phyloP scores from a whole-genome alignment of 2,888 invertebrate genomes.

The Folsomia candida region DNA sequence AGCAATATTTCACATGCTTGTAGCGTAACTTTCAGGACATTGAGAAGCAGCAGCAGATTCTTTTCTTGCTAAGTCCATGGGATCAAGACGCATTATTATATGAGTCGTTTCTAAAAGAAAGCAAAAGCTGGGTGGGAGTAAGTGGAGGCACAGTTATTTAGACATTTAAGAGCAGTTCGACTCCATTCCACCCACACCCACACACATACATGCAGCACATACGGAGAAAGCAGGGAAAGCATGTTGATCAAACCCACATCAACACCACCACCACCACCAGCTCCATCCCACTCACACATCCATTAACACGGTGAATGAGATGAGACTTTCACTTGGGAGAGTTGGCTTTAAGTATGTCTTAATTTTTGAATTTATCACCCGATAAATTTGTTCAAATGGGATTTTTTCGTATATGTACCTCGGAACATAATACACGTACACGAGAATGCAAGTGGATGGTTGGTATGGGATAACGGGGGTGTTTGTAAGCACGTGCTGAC shows the following conservation, averaged over 20 bases:
- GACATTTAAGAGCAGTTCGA: not conserved
- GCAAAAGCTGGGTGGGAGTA: not conserved
- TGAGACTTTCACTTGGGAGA: slow-evolving; percentile 19
- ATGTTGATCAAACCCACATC: slow-evolving; percentile 29
- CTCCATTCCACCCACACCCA: too few species aligned
- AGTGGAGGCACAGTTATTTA: not conserved
- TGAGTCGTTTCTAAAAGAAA: not conserved
- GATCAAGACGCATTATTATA: slow-evolving; percentile 3
- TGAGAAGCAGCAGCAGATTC: not conserved
- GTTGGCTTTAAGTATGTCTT: slow-evolving; percentile 48
- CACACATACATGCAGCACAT: too few species aligned
- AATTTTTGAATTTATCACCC: slow-evolving; percentile 51
- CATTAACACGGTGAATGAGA: slow-evolving; percentile 22
- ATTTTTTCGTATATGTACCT: slow-evolving; percentile 30
- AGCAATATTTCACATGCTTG: not conserved
- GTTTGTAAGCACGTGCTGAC: not conserved
- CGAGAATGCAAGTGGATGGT: not conserved
- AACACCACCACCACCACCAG: slow-evolving; percentile 22
- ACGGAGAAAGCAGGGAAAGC: slow-evolving; percentile 1
- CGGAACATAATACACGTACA: slow-evolving; percentile 13
- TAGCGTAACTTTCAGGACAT: not conserved
- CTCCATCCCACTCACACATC: slow-evolving; percentile 21
- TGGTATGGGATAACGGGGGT: not conserved
- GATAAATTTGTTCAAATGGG: slow-evolving; percentile 50
- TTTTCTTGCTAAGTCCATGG: not conserved